A percentile compares a stretch with the other conserved stretches of the same genome.
Evolutionary conservation across 2,888 invertebrate species (phyloP).

Genomic region (Pyrrhia umbra): DNA sequence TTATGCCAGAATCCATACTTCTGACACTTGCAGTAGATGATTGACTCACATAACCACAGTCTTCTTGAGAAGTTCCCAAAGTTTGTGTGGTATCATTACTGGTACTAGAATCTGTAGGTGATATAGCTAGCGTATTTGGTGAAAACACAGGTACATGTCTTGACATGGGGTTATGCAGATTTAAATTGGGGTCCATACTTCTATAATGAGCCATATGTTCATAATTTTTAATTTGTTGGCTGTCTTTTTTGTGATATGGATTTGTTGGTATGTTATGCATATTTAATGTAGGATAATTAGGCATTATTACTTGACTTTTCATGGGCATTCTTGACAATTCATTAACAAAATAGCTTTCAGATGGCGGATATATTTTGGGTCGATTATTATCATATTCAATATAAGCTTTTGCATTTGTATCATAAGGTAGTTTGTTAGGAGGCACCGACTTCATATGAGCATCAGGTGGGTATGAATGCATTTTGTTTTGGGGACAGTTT

Average conservation of each 20-base stretch:
- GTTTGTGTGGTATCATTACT: conserved; percentile 82
- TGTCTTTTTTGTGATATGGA: conserved; percentile 82
- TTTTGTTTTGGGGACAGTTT: conserved; percentile 79
- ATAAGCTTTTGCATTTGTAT: conserved; percentile 78
- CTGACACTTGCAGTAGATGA: conserved; percentile 84
- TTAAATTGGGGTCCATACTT: conserved; percentile 76
- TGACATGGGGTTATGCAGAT: conserved; percentile 74
- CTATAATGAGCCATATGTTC: conserved; percentile 79
- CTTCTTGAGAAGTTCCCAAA: conserved; percentile 80
- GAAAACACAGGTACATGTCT: conserved; percentile 83
- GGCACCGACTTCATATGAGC: conserved; percentile 70
- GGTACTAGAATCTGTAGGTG: conserved; percentile 85
- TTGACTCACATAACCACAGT: conserved; percentile 88
- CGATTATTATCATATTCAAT: conserved; percentile 79
- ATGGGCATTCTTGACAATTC: conserved; percentile 75
- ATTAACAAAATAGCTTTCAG: conserved; percentile 80
- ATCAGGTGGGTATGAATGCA: conserved; percentile 78
- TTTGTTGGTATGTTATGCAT: conserved; percentile 76
- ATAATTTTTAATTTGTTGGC: conserved; percentile 74
- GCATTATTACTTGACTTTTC: conserved; percentile 77
- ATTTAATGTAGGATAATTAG: conserved; percentile 77
- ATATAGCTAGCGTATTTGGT: conserved; percentile 83
- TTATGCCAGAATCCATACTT: conserved; percentile 80
- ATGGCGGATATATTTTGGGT: conserved; percentile 74
- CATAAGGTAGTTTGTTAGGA: conserved; percentile 80